A percentile compares a stretch with the other conserved stretches of the same genome.
Evolutionary conservation across 2,113 vertebrate genomes (phyloP).

Genomic region (Pantherophis guttatus): DNA sequence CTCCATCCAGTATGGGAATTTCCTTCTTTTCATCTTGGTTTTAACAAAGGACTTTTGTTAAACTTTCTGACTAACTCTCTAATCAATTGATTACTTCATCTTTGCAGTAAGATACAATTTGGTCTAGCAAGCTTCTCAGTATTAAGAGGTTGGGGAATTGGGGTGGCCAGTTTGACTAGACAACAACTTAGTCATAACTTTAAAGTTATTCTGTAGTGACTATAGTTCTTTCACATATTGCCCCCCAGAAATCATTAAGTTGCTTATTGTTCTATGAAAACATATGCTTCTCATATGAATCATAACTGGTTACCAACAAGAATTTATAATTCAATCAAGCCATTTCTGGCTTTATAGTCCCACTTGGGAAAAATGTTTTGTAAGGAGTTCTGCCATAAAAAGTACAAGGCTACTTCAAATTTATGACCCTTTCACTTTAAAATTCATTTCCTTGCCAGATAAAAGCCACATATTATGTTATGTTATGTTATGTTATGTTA

Average conservation of each 20-base stretch:
- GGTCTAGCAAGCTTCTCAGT: neutral
- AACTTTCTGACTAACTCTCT: neutral
- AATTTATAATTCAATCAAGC: neutral
- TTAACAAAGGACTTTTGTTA: neutral
- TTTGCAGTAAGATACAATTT: neutral
- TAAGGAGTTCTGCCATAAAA: neutral
- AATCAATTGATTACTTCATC: neutral
- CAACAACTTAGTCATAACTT: neutral
- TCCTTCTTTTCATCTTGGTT: neutral
- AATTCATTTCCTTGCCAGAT: neutral
- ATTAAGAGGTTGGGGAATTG: neutral
- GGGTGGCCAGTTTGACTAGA: neutral
- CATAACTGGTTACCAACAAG: neutral
- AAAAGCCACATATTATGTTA: neutral
- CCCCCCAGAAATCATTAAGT: neutral
- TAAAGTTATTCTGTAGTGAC: neutral
- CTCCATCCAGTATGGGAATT: neutral
- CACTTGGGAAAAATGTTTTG: neutral
- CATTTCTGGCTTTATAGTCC: too few relatives aligned
- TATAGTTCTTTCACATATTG: neutral
- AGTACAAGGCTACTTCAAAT: neutral
- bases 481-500: too few relatives aligned
- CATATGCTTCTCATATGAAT: neutral
- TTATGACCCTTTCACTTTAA: neutral
- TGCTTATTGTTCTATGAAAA: neutral